Conservation (phyloP, 2,888 invertebrate genomes). For the Archaeoteleia sp. region DNA sequence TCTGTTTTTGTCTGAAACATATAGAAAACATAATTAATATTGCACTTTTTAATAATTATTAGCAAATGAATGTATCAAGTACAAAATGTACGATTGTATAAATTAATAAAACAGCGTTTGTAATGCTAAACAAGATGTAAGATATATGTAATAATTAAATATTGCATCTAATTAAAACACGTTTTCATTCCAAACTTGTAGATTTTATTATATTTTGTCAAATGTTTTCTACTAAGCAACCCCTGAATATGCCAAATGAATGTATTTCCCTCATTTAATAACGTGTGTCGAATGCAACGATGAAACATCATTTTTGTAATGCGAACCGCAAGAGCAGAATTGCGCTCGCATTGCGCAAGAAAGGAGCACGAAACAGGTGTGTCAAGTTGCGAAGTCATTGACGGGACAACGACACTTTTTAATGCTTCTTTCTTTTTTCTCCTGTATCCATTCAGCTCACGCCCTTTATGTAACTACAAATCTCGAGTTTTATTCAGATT, state of each 20-base stretch:
- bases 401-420: conserved; percentile 28
- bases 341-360: conserved; percentile 41
- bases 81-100: too few relatives aligned
- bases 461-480: conserved; percentile 2
- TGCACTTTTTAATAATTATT: too few relatives aligned
- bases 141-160: too few relatives aligned
- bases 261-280: conserved; percentile 43
- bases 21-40: too few relatives aligned
- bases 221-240: too few relatives aligned
- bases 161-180: too few relatives aligned
- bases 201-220: too few relatives aligned
- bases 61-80: too few relatives aligned
- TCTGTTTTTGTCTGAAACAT: conserved; percentile 66
- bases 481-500: background rate
- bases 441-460: background rate
- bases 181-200: too few relatives aligned
- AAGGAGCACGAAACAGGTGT: conserved; percentile 48
- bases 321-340: conserved; percentile 35
- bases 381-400: conserved; percentile 45
- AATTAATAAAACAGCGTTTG: too few relatives aligned
- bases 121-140: too few relatives aligned
- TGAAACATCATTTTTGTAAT: conserved; percentile 34
- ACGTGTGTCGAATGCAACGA: conserved; percentile 28
- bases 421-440: conserved; percentile 10
- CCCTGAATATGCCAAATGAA: too few relatives aligned